These are phyloP conservation scores for Aptenodytes forsteri DNA, from an alignment of 2,113 vertebrate genomes.

Conservation along the genomic window DNA sequence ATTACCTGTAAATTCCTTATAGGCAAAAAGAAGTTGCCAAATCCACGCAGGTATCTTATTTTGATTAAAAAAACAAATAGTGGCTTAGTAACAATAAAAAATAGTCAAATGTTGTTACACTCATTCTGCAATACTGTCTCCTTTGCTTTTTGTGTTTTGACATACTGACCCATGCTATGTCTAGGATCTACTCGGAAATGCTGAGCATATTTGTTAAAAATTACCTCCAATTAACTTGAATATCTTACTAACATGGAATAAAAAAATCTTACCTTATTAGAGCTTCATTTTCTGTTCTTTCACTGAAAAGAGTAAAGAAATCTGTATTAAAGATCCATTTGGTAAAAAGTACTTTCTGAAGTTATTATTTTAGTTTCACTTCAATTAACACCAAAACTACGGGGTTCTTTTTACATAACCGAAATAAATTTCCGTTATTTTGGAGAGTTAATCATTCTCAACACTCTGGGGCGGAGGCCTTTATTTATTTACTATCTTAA, in stretches of 20 bases:
- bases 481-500: background rate
- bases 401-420: background rate
- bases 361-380: background rate
- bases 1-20: background rate
- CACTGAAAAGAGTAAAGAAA: conserved; percentile 56
- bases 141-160: background rate
- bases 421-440: background rate
- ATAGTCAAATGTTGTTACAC: background rate
- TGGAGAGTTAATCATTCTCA: background rate
- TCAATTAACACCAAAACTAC: background rate
- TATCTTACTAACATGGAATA: background rate
- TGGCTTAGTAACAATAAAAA: background rate
- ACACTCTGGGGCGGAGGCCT: background rate
- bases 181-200: background rate
- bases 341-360: background rate
- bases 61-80: background rate
- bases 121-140: background rate
- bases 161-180: background rate
- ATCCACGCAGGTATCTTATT: background rate
- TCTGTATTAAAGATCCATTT: conserved; percentile 6
- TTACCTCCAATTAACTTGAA: background rate
- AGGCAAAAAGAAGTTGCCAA: background rate
- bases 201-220: background rate
- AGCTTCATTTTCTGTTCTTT: conserved; percentile 55
- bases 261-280: conserved; percentile 16